phyloP scores from a whole-genome alignment of 2,888 invertebrate species.

The Alentia gelatinosa region DNA sequence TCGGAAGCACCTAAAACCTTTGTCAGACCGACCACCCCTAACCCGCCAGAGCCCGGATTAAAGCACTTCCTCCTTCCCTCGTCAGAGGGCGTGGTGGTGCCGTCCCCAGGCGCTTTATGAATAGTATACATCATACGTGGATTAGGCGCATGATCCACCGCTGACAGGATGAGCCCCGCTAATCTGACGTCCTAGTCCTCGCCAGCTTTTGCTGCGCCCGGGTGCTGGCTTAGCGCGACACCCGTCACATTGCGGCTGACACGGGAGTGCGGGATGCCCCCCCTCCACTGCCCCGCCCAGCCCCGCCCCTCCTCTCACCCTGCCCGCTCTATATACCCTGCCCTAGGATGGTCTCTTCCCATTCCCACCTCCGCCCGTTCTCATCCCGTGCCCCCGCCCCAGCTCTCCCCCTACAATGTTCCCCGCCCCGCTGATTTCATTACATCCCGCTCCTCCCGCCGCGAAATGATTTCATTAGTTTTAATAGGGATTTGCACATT shows the following conservation, averaged over 20 bases:
- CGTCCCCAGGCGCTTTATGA: conserved; percentile 46
- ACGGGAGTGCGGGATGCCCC: not conserved
- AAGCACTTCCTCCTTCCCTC: not conserved
- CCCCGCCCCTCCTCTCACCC: not conserved
- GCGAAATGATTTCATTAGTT: conserved; percentile 53
- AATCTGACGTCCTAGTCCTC: conserved; percentile 30
- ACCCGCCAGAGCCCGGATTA: too few species aligned
- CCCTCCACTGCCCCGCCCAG: not conserved
- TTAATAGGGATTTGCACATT: conserved; percentile 54
- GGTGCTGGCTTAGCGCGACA: conserved; percentile 16
- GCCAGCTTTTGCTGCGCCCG: conserved; percentile 40
- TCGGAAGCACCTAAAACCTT: too few species aligned
- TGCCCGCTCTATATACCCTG: not conserved
- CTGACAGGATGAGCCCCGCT: conserved; percentile 40
- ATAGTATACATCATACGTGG: conserved; percentile 51
- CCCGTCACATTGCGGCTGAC: conserved; percentile 48
- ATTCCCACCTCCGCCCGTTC: not conserved
- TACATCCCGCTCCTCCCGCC: not conserved
- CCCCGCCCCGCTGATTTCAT: conserved; percentile 39
- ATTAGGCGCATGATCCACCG: conserved; percentile 12
- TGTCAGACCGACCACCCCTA: too few species aligned
- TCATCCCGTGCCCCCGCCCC: not conserved
- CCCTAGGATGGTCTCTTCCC: not conserved
- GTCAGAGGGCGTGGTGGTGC: not conserved
- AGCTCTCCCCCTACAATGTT: not conserved